phyloP scores from a whole-genome alignment of 2,797 vertebrate genomes.

The Phoeniculus purpureus region DNA sequence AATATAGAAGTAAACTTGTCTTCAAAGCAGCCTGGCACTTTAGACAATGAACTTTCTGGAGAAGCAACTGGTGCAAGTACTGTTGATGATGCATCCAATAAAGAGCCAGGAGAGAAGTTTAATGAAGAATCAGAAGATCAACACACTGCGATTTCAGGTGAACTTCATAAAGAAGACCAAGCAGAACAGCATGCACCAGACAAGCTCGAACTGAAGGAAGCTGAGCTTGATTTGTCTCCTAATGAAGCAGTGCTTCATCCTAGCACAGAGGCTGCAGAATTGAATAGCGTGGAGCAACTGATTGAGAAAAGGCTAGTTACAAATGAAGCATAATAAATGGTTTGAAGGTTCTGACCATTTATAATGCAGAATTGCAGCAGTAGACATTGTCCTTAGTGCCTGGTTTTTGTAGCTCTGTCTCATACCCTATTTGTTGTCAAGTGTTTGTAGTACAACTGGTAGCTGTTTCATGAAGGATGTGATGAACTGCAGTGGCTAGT shows the following conservation, averaged over 20 bases:
- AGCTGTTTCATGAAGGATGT: background rate
- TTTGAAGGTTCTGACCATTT: constrained; percentile 81
- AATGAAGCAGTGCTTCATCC: constrained; percentile 69
- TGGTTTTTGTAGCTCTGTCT: constrained; percentile 38
- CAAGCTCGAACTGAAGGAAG: constrained; percentile 60
- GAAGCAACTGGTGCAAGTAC: background rate
- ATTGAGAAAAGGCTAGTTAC: constrained; percentile 93
- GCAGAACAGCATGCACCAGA: constrained; percentile 9
- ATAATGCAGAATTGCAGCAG: constrained; percentile 80
- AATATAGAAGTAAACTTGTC: constrained; percentile 29
- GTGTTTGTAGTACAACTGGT: background rate
- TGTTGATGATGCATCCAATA: background rate
- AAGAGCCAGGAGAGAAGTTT: background rate
- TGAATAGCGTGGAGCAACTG: constrained; percentile 79
- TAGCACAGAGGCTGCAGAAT: constrained; percentile 80
- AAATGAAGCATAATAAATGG: constrained; percentile 93
- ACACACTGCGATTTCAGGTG: background rate
- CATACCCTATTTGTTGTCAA: background rate
- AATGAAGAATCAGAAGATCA: background rate
- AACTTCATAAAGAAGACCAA: constrained; percentile 11
- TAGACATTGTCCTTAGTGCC: constrained; percentile 51
- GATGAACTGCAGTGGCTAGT: background rate
- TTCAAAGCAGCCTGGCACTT: background rate
- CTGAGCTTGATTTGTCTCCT: constrained; percentile 39
- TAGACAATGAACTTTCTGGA: constrained; percentile 13